These are phyloP conservation scores for Thaumatotibia leucotreta DNA, from an alignment of 1,140 invertebrate species.

Conservation along the genomic window DNA sequence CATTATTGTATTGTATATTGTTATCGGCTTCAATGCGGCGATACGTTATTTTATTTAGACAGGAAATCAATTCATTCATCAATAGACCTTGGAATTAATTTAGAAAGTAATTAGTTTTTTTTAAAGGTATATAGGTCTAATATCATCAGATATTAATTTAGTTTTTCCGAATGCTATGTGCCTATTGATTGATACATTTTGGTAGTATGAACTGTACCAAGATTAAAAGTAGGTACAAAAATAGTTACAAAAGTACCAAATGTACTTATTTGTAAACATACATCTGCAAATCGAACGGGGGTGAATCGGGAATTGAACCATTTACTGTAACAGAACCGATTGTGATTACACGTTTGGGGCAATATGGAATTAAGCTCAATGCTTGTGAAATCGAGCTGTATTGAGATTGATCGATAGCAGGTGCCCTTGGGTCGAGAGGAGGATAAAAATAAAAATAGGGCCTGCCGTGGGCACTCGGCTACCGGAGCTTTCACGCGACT, in stretches of 20 bases:
- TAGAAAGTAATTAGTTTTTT: not conserved
- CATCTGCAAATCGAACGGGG: too few relatives aligned
- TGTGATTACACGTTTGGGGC: not conserved
- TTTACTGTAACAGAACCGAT: not conserved
- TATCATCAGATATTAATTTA: too few relatives aligned
- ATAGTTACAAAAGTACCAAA: too few relatives aligned
- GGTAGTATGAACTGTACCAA: too few relatives aligned
- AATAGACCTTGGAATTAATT: not conserved
- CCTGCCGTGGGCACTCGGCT: not conserved
- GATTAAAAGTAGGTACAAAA: too few relatives aligned
- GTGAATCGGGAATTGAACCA: too few relatives aligned
- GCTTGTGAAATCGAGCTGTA: not conserved
- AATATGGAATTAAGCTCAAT: not conserved
- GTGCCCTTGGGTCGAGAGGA: slow-evolving; percentile 1
- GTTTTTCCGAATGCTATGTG: too few relatives aligned
- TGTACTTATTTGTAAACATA: too few relatives aligned
- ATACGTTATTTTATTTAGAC: not conserved
- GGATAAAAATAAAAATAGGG: slow-evolving; percentile 11
- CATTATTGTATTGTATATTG: not conserved
- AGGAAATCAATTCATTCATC: not conserved
- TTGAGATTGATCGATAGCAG: not conserved
- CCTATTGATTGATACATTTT: too few relatives aligned
- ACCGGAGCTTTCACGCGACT: not conserved
- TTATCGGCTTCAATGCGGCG: not conserved
- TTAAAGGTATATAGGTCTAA: too few relatives aligned